Conservation (phyloP, 53 echinoderm and acorn worm species). For the Crossaster papposus region DNA sequence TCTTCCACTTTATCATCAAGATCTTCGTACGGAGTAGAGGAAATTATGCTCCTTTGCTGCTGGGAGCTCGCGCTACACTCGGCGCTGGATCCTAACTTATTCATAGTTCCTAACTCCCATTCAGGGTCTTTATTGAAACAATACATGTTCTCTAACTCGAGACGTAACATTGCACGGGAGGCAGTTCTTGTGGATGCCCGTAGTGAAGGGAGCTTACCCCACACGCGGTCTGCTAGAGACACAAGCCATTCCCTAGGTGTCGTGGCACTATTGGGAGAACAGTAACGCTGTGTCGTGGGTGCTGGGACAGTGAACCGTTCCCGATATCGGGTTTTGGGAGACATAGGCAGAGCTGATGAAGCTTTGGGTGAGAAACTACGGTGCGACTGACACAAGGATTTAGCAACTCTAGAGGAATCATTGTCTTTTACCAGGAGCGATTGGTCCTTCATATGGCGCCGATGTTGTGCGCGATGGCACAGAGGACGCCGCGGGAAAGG, state of each 20-base stretch:
- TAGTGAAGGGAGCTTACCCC: background rate
- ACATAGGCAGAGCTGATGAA: background rate
- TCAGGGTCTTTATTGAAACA: background rate
- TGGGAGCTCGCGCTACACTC: background rate
- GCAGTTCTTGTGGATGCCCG: background rate
- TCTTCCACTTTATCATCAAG: background rate
- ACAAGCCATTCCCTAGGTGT: background rate
- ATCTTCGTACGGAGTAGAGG: background rate
- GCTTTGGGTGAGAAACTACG: background rate
- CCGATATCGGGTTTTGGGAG: background rate
- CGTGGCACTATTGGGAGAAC: background rate
- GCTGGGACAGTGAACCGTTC: background rate
- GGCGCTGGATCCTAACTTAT: background rate
- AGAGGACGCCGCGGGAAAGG: background rate
- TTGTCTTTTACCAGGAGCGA: background rate
- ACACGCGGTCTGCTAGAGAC: background rate
- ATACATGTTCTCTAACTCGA: background rate
- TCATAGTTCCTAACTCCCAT: background rate
- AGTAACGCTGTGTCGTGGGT: background rate
- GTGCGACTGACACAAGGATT: background rate
- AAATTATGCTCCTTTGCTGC: background rate
- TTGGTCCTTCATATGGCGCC: background rate
- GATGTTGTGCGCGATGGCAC: background rate
- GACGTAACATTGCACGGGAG: background rate
- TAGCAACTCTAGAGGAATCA: background rate